Conservation (phyloP, 2,113 vertebrate species). For the Stercorarius parasiticus region DNA sequence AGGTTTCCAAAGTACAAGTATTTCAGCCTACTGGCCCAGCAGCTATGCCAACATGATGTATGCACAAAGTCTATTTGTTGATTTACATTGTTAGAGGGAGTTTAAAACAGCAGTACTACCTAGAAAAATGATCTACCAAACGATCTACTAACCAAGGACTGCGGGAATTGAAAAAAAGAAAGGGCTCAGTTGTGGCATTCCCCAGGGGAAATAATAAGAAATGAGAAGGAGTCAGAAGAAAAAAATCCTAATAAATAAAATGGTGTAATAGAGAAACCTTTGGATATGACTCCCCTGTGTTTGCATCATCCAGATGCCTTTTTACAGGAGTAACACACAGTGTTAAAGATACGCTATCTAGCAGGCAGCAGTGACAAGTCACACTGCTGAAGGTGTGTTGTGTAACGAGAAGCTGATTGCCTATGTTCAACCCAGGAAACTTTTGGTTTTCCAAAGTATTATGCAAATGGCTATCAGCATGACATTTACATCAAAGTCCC, state of each 20-base stretch:
- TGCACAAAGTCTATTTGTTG: not conserved
- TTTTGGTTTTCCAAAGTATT: not conserved
- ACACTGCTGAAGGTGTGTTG: not conserved
- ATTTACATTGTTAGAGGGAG: not conserved
- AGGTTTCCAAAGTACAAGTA: not conserved
- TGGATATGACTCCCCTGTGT: not conserved
- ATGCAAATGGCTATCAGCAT: not conserved
- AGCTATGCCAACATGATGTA: not conserved
- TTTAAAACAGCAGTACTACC: not conserved
- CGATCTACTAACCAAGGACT: not conserved
- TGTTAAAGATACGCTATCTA: not conserved
- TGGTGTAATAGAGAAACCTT: not conserved
- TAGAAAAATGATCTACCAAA: not conserved
- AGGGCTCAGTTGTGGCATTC: not conserved
- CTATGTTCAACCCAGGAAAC: not conserved
- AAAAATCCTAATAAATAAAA: not conserved
- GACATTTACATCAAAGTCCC: not conserved
- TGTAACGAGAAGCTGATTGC: not conserved
- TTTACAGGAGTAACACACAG: not conserved
- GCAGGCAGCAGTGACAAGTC: not conserved
- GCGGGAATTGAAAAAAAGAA: not conserved
- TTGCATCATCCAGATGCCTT: not conserved
- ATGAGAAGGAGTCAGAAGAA: not conserved
- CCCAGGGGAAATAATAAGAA: not conserved
- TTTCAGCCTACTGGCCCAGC: not conserved